Percentiles rank a stretch among this genome's conserved stretches.
These are phyloP conservation scores for Eulithis testata DNA, from an alignment of 2,888 invertebrate species.

Conservation along the genomic window DNA sequence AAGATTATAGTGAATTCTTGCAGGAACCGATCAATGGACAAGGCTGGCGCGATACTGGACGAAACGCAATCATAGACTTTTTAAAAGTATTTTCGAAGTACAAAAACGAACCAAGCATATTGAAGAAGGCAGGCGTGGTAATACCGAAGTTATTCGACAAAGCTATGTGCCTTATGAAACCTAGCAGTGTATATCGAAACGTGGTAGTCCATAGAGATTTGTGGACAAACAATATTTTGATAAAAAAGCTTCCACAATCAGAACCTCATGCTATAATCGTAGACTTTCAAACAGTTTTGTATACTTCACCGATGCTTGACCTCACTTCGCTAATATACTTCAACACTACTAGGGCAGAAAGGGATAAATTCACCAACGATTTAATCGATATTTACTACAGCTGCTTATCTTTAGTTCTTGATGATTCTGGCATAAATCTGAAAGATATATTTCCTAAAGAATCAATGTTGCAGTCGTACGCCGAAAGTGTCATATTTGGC, in stretches of 20 bases:
- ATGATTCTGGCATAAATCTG: conserved; percentile 54
- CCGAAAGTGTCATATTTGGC: conserved; percentile 65
- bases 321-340: conserved; percentile 82
- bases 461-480: conserved; percentile 53
- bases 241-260: conserved; percentile 61
- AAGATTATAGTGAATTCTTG: conserved; percentile 63
- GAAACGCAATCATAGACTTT: conserved; percentile 66
- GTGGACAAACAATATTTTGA: conserved; percentile 86
- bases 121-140: conserved; percentile 49
- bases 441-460: conserved; percentile 52
- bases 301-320: conserved; percentile 87
- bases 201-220: conserved; percentile 85
- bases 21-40: conserved; percentile 55
- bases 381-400: conserved; percentile 84
- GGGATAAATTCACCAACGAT: conserved; percentile 68
- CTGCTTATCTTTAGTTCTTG: conserved; percentile 71
- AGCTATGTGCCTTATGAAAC: conserved; percentile 64
- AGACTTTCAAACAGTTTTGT: conserved; percentile 88
- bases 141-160: conserved; percentile 56
- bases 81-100: conserved; percentile 65
- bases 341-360: conserved; percentile 74
- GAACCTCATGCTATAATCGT: conserved; percentile 82
- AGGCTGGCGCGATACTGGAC: conserved; percentile 68
- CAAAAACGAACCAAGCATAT: conserved; percentile 54
- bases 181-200: conserved; percentile 73